A percentile compares a stretch with the other conserved stretches of the same genome.
These are phyloP conservation scores for Amblyteles armatorius DNA, from an alignment of 2,888 invertebrate species.

Conservation along the genomic window DNA sequence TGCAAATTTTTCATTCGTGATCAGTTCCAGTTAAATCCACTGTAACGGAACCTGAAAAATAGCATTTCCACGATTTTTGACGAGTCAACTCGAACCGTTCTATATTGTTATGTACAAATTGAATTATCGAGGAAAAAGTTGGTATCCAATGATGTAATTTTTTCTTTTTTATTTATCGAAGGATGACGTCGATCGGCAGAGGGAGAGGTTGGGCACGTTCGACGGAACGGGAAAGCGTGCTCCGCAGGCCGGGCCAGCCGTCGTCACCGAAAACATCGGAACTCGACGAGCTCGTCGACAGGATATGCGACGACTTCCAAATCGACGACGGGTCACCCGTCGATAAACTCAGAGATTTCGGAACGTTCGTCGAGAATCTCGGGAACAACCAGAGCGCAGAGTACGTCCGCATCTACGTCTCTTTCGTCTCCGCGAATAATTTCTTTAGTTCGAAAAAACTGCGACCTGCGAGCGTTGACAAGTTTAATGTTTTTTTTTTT, in stretches of 20 bases:
- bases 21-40: too few relatives aligned
- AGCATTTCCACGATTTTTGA: too few relatives aligned
- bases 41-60: too few relatives aligned
- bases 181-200: slow-evolving; percentile 59
- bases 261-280: slow-evolving; percentile 36
- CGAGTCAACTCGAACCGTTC: too few relatives aligned
- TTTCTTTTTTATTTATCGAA: background rate
- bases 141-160: too few relatives aligned
- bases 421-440: background rate
- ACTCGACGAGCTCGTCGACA: slow-evolving; percentile 48
- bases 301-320: slow-evolving; percentile 48
- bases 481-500: too few relatives aligned
- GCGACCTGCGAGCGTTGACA: too few relatives aligned
- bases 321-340: slow-evolving; percentile 14
- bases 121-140: background rate
- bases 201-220: slow-evolving; percentile 56
- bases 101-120: too few relatives aligned
- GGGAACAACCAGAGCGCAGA: slow-evolving; percentile 15
- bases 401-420: slow-evolving; percentile 20
- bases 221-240: slow-evolving; percentile 11
- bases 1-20: too few relatives aligned
- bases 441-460: background rate
- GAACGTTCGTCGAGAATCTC: slow-evolving; percentile 16
- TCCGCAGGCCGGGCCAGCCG: slow-evolving; percentile 52
- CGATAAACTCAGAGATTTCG: background rate